These are phyloP conservation scores for Beroe ovata DNA, from an alignment of 37 sponge, comb jelly and placozoan genomes.

Conservation along the genomic window DNA sequence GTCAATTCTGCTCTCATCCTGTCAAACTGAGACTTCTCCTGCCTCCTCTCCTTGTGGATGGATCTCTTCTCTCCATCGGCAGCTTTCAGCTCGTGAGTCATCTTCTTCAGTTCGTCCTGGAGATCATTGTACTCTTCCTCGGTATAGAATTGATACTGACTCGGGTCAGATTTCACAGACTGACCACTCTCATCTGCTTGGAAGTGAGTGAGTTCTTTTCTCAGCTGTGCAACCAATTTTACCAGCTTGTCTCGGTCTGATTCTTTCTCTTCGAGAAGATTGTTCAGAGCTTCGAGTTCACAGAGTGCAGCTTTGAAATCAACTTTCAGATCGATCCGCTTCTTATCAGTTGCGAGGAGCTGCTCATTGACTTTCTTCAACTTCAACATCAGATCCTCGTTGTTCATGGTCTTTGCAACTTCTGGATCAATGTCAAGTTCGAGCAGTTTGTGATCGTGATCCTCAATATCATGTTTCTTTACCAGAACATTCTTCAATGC, in stretches of 20 bases:
- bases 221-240: conserved; percentile 39
- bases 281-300: conserved; percentile 60
- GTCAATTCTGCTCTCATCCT: conserved; percentile 23
- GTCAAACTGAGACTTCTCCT: conserved; percentile 55
- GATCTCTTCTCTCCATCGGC: conserved; percentile 34
- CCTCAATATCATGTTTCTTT: conserved; percentile 52
- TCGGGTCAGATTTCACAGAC: conserved; percentile 29
- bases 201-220: conserved; percentile 1
- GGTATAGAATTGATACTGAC: conserved; percentile 62
- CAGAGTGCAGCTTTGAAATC: conserved; percentile 63
- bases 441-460: not conserved
- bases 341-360: conserved; percentile 1
- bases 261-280: conserved; percentile 34
- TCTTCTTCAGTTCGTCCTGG: conserved; percentile 58
- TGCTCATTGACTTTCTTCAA: conserved; percentile 4
- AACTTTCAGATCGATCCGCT: conserved; percentile 54
- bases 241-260: conserved; percentile 18
- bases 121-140: conserved; percentile 65
- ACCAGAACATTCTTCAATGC: conserved; percentile 59
- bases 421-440: conserved; percentile 66
- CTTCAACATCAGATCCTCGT: conserved; percentile 20
- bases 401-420: conserved; percentile 55
- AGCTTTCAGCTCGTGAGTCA: conserved; percentile 21
- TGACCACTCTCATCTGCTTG: conserved; percentile 41
- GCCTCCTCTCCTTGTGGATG: conserved; percentile 47